Evolutionary conservation across 2,113 vertebrate genomes (phyloP).

Genomic region (Collichthys lucidus): DNA sequence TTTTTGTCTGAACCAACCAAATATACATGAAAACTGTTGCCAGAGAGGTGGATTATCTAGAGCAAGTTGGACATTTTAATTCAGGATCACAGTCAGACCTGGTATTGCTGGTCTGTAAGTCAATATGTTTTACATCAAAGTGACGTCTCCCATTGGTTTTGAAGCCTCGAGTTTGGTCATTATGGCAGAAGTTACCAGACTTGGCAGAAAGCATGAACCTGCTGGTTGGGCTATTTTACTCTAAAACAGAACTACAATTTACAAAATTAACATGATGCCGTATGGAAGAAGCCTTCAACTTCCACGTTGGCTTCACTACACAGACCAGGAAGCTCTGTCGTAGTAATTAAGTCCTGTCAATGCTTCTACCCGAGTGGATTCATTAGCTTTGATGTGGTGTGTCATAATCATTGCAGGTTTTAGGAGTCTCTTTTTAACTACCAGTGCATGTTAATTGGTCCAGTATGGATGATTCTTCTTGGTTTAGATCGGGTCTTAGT

Average conservation of each 20-base stretch:
- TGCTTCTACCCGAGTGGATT: neutral
- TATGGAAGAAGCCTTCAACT: too few relatives aligned
- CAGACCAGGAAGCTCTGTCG: too few relatives aligned
- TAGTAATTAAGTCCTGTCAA: too few relatives aligned
- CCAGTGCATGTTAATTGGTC: neutral
- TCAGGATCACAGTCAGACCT: neutral
- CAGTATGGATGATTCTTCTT: neutral
- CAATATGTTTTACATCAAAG: neutral
- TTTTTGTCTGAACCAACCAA: too few relatives aligned
- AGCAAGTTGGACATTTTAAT: neutral
- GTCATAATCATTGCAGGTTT: neutral
- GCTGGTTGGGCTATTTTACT: too few relatives aligned
- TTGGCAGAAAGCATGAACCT: too few relatives aligned
- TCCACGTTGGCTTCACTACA: too few relatives aligned
- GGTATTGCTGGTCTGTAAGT: neutral
- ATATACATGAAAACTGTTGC: neutral
- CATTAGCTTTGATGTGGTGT: neutral
- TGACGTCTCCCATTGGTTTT: too few relatives aligned
- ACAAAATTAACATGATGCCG: too few relatives aligned
- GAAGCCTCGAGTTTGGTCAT: too few relatives aligned
- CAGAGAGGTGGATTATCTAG: neutral
- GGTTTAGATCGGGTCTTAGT: neutral
- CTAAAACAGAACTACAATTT: too few relatives aligned
- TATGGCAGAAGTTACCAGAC: too few relatives aligned
- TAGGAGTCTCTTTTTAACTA: neutral